Conservation (phyloP, 2,797 vertebrate genomes). For the Betta splendens region DNA sequence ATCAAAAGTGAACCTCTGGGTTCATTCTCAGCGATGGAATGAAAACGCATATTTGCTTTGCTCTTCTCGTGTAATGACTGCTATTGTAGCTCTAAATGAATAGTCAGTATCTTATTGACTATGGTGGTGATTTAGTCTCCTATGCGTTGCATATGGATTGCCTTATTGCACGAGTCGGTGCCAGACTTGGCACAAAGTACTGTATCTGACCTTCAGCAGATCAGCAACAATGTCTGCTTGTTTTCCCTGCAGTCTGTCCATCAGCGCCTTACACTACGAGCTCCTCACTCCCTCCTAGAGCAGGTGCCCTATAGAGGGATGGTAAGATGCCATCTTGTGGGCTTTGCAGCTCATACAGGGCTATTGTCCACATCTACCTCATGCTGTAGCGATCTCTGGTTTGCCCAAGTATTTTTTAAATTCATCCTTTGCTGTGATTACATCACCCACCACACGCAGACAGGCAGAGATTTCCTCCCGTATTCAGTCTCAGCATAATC, state of each 20-base stretch:
- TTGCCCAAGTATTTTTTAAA: conserved; percentile 52
- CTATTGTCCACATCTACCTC: conserved; percentile 22
- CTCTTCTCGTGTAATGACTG: conserved; percentile 52
- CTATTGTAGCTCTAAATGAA: conserved; percentile 57
- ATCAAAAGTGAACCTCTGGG: conserved; percentile 36
- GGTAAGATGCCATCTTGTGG: conserved; percentile 11
- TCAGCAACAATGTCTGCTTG: conserved; percentile 86
- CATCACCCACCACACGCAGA: conserved; percentile 38
- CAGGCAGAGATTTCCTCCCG: conserved; percentile 27
- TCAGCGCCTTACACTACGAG: conserved; percentile 70
- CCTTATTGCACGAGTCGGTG: conserved; percentile 73
- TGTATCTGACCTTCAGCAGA: conserved; percentile 81
- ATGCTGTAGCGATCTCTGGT: conserved; percentile 25
- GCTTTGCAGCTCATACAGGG: conserved; percentile 18
- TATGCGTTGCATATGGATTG: conserved; percentile 67
- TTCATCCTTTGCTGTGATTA: conserved; percentile 46
- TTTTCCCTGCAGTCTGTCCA: conserved; percentile 80
- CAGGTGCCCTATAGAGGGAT: conserved; percentile 71
- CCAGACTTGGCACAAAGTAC: conserved; percentile 77
- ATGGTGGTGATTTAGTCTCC: conserved; percentile 49
- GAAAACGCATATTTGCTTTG: conserved; percentile 64
- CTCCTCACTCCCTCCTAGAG: conserved; percentile 47
- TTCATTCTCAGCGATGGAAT: conserved; percentile 54
- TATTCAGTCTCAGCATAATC: conserved; percentile 15
- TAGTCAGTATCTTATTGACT: conserved; percentile 44